Evolutionary conservation across 2,888 invertebrate species (phyloP), one percentile per base, ranked within the genome.

Genomic region (Chydorus sphaericus): DNA sequence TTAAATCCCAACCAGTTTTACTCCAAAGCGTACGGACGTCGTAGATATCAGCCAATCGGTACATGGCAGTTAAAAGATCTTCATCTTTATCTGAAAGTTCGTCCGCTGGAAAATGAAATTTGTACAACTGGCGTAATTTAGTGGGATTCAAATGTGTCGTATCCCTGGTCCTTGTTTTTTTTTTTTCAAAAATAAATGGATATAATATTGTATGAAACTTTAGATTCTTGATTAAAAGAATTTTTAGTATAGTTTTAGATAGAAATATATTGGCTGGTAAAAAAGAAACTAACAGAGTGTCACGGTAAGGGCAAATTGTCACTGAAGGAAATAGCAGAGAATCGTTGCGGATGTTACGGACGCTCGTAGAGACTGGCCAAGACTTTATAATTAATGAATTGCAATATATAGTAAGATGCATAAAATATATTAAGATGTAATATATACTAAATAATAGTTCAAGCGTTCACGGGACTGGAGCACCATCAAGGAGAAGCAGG

Each of bases 271-370:
- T 18, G 26, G 14, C 20, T 11, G 20, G n/a, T 11, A 18, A 48
- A 16, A 1, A n/a, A 18, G 29, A 4, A 11, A 44, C 44, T 54
- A 18, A 54, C 55, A 55, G 20, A 7, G 31, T 37, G 20, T 16
- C 26, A 20, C 55, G 48, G 28, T 55, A 55, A 18, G 55, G 55
- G 16, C 55, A 55, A 7, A 55, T 18, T 16, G 49, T 55, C 3
- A 55, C 37, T n/a, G 55, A 23, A 5, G 55, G 55, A 23, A 55
- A 55, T 11, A 48, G 23, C n/a, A 55, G 37, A 3, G 55, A 28
- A 23, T 55, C 49, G 48, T 55, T 55, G 23, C 55, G 48, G 16
- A 55, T 30, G 55, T 48, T 33, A 5, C 55, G 55, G 14, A 55
- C 49, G 10, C 31, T 55, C 8, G 55, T 37, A n/a, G 48, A 49